Percentiles rank a stretch among this genome's conserved stretches.
phyloP scores from a whole-genome alignment of 2,888 invertebrate species.

The Pachymerium ferrugineum region DNA sequence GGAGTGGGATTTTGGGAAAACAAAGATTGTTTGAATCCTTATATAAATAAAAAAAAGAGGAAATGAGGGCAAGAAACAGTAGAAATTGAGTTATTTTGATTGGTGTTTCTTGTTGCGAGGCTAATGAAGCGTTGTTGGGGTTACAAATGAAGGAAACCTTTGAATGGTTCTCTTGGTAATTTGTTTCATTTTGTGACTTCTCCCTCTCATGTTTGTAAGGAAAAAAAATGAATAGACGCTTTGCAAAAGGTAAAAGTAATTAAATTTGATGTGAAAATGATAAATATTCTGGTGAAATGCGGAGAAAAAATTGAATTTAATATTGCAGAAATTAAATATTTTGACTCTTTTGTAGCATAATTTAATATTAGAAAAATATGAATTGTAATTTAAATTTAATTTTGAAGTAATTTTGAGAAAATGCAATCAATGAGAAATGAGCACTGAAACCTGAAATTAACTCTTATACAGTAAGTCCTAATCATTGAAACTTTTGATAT shows the following conservation, averaged over 20 bases:
- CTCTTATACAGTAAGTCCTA: too few relatives aligned
- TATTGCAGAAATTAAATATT: not conserved
- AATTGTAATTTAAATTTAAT: too few relatives aligned
- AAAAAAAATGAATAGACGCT: not conserved
- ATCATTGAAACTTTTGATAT: too few relatives aligned
- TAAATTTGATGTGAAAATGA: not conserved
- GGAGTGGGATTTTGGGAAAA: not conserved
- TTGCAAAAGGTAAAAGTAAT: not conserved
- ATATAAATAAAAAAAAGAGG: constrained; percentile 11
- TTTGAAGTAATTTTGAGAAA: too few relatives aligned
- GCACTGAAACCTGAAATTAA: too few relatives aligned
- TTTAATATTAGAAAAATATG: too few relatives aligned
- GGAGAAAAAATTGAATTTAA: not conserved
- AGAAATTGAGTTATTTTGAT: not conserved
- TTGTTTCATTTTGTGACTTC: constrained; percentile 15
- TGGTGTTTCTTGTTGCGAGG: not conserved
- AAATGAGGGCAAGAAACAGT: constrained; percentile 15
- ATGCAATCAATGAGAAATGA: too few relatives aligned
- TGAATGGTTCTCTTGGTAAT: not conserved
- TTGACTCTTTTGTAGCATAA: not conserved
- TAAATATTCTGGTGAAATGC: too few relatives aligned
- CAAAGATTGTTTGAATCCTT: constrained; percentile 11
- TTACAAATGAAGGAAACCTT: not conserved
- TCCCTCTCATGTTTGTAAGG: not conserved
- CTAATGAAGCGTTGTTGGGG: constrained; percentile 11